These are phyloP conservation scores for Anser brachyrhynchus DNA, from an alignment of 2,113 vertebrate species.

Conservation along the genomic window DNA sequence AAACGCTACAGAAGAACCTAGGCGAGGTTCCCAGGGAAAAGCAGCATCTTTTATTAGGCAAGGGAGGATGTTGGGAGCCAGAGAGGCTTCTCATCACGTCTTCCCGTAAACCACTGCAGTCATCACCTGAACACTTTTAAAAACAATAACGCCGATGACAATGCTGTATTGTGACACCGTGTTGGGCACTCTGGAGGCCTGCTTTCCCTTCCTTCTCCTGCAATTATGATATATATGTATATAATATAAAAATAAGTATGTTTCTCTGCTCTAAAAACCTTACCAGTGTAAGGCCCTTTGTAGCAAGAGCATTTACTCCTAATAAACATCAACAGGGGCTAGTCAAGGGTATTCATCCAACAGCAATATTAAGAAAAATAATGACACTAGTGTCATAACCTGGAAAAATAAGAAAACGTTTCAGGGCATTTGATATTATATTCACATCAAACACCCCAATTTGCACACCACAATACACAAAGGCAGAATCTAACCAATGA, in stretches of 20 bases:
- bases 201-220: neutral
- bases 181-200: neutral
- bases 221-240: neutral
- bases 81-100: neutral
- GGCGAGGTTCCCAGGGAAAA: neutral
- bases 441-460: neutral
- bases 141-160: neutral
- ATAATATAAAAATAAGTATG: too few species aligned
- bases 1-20: neutral
- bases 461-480: neutral
- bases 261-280: neutral
- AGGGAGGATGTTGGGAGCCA: neutral
- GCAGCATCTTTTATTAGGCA: neutral
- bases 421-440: neutral
- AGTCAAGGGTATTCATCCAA: neutral
- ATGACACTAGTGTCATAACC: neutral
- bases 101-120: neutral
- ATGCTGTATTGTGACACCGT: neutral
- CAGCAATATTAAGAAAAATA: neutral
- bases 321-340: fast-evolving
- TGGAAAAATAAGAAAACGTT: neutral
- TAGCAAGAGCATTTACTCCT: neutral
- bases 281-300: neutral
- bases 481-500: neutral
- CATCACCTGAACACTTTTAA: neutral